Evolutionary conservation across 2,888 invertebrate genomes (phyloP), one percentile per base, ranked within the genome.

Genomic region (Rosalia funebris): DNA sequence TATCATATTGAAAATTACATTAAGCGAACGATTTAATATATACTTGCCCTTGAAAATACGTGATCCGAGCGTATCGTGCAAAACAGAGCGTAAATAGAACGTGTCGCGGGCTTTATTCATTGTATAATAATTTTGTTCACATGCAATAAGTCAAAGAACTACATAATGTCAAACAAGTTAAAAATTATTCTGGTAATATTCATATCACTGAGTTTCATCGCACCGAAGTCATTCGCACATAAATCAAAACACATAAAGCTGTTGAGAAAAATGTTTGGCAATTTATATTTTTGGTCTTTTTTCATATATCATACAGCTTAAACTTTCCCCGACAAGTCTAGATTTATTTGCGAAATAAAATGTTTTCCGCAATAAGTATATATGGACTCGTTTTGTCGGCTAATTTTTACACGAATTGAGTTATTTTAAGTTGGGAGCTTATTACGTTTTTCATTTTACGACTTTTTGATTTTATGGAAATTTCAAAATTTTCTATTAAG

Each of bases 311-410:
- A 11, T 14, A 12, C 14, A n/a, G 37, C 37, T 14, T 14, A 11
- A 37, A 37, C 11, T 14, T 32, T 37, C 37, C 37, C 11, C 12
- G 12, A 14, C 41, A 25, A 3, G 41, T 41, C 36, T 36, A 36
- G 14, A 14, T 41, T 41, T 41, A 41, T 41, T 41, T 41, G 16
- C 4, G 14, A 15, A 41, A 41, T 41, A 41, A 41, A 41, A 41
- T 41, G 15, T 41, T 14, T 11, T 12, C 37, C 12, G 12, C 11
- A 14, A 14, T 37, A 37, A n/a, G 14, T 37, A 37, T 37, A 14
- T 14, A 37, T 14, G 9, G 9, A 37, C 7, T 3, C 25, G 7
- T 7, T 7, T 25, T 37, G 37, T 12, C 12, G 37, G 12, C 14
- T 12, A 37, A 37, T 7, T 37, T 12, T 37, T 37, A 14, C 12